Percentiles rank a stretch among this genome's conserved stretches.
phyloP scores from a whole-genome alignment of 2,113 vertebrate species.

The Chamaea fasciata region DNA sequence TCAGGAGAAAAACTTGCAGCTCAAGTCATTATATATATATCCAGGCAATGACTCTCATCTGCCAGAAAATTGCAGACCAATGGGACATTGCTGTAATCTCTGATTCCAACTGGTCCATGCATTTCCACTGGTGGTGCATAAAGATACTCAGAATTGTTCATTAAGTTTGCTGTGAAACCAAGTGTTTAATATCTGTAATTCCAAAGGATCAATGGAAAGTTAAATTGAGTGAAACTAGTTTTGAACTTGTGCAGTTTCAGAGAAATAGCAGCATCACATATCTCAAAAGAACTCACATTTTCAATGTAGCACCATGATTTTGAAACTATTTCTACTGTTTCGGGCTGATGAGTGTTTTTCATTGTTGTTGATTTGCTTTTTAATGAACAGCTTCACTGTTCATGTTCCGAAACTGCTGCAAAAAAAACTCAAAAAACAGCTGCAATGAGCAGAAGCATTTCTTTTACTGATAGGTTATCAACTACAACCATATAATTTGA shows the following conservation, averaged over 20 bases:
- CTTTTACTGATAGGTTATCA: slow-evolving; percentile 44
- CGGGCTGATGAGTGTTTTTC: background rate
- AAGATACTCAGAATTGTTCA: slow-evolving; percentile 72
- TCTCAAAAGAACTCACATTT: slow-evolving; percentile 57
- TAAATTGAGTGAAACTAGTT: slow-evolving; percentile 75
- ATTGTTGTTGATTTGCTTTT: slow-evolving; percentile 27
- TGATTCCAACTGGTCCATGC: slow-evolving; percentile 71
- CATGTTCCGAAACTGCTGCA: slow-evolving; percentile 39
- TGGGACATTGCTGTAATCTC: slow-evolving; percentile 68
- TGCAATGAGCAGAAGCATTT: slow-evolving; percentile 6
- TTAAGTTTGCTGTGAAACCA: slow-evolving; percentile 77
- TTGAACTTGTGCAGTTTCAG: slow-evolving; percentile 57
- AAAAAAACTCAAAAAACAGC: background rate
- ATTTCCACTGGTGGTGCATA: slow-evolving; percentile 63
- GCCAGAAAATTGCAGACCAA: slow-evolving; percentile 70
- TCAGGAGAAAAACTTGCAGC: slow-evolving; percentile 39
- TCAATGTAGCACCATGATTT: slow-evolving; percentile 37
- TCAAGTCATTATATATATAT: slow-evolving; percentile 37
- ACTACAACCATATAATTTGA: background rate
- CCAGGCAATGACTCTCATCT: slow-evolving; percentile 61
- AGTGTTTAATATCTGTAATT: slow-evolving; percentile 77
- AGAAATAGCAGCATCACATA: slow-evolving; percentile 55
- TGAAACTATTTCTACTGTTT: slow-evolving; percentile 49
- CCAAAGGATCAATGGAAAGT: slow-evolving; percentile 71
- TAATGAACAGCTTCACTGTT: slow-evolving; percentile 24